Evolutionary conservation across 2,113 vertebrate genomes (phyloP).

Genomic region (Hystrix brachyura): DNA sequence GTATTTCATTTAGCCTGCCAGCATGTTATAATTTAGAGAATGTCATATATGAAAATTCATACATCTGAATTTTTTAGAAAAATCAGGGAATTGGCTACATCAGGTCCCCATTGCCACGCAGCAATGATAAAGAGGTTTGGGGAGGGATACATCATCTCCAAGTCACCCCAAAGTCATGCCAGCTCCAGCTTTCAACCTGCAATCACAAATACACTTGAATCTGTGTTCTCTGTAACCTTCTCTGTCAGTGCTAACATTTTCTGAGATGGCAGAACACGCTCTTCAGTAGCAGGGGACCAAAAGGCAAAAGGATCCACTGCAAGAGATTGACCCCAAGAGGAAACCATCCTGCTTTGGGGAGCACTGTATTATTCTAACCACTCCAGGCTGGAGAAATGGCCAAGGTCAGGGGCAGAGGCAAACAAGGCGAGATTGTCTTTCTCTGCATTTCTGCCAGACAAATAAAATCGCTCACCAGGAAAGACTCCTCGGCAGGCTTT

Average conservation of each 20-base stretch:
- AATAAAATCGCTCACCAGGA: conserved; percentile 34
- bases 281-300: background rate
- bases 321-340: background rate
- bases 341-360: background rate
- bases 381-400: background rate
- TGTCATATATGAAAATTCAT: background rate
- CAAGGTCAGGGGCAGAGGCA: background rate
- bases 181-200: background rate
- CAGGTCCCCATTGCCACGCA: background rate
- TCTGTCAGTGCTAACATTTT: background rate
- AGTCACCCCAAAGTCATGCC: too few species aligned
- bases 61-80: background rate
- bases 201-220: background rate
- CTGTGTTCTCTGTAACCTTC: background rate
- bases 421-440: background rate
- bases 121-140: background rate
- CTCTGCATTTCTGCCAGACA: conserved; percentile 49
- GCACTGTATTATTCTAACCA: background rate
- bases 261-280: background rate
- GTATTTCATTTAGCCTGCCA: background rate
- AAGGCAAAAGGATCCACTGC: background rate
- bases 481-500: background rate
- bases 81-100: rapidly evolving
- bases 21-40: background rate
- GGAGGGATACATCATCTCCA: rapidly evolving